Evolutionary conservation across 2,113 vertebrate species (phyloP).

Genomic region (Sinocyclocheilus grahami): DNA sequence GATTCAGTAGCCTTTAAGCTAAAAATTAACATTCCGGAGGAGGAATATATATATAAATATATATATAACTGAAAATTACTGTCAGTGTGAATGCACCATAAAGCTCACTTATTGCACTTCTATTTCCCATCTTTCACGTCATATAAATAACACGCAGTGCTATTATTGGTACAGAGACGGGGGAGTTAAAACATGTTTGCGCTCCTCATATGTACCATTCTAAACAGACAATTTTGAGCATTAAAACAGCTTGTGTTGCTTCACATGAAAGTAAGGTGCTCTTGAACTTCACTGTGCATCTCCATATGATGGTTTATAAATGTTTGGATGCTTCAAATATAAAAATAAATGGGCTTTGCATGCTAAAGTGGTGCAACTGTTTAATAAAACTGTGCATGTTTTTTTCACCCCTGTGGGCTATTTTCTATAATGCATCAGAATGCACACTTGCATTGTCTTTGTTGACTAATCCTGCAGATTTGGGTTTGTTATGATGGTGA

Average conservation of each 20-base stretch:
- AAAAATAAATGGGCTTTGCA: background rate
- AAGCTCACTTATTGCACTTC: no score
- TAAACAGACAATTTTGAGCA: no score
- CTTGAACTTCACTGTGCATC: background rate
- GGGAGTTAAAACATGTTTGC: no score
- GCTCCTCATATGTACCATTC: no score
- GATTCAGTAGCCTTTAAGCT: background rate
- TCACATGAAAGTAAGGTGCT: background rate
- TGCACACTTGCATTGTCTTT: background rate
- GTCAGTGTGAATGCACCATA: no score
- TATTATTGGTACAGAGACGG: no score
- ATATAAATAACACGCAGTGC: no score
- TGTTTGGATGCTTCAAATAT: background rate
- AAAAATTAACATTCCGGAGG: background rate
- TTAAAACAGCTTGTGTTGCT: no score
- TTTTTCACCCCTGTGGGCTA: background rate
- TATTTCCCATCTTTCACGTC: no score
- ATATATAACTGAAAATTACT: no score
- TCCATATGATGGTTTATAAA: background rate
- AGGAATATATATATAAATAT: no score
- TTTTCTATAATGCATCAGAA: background rate
- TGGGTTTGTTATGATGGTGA: constrained; percentile 2
- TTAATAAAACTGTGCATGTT: background rate
- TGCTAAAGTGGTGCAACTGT: background rate
- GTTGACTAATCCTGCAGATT: background rate